These are phyloP conservation scores for Alcedo atthis DNA, from an alignment of 2,797 vertebrate genomes.

Conservation along the genomic window DNA sequence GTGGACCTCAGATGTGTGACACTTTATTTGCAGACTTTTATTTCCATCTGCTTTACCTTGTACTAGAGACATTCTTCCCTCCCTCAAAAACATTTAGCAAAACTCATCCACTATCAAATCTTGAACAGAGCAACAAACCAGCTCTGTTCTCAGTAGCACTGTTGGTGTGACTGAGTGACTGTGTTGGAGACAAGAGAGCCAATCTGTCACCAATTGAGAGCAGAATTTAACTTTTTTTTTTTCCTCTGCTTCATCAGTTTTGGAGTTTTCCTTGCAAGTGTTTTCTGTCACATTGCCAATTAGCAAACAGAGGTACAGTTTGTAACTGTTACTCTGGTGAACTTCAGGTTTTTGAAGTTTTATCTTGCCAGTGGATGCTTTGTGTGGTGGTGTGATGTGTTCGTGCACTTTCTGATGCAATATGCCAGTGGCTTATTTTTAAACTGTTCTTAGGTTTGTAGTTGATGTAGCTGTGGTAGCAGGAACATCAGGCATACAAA, in stretches of 20 bases:
- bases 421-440: background rate
- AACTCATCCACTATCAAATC: background rate
- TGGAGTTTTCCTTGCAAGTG: background rate
- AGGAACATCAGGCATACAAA: background rate
- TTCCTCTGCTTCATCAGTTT: background rate
- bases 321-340: background rate
- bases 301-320: background rate
- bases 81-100: background rate
- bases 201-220: background rate
- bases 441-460: background rate
- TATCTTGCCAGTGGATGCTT: background rate
- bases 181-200: background rate
- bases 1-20: background rate
- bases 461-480: background rate
- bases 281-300: background rate
- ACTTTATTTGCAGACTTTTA: background rate
- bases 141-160: background rate
- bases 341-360: background rate
- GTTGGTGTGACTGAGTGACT: background rate
- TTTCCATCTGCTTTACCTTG: background rate
- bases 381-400: background rate
- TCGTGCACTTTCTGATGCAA: background rate
- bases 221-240: background rate
- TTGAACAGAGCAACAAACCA: background rate
- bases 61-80: background rate